A percentile compares a stretch with the other conserved stretches of the same genome.
Evolutionary conservation across 2,888 invertebrate species (phyloP).

Genomic region (Drosophila ochracea): DNA sequence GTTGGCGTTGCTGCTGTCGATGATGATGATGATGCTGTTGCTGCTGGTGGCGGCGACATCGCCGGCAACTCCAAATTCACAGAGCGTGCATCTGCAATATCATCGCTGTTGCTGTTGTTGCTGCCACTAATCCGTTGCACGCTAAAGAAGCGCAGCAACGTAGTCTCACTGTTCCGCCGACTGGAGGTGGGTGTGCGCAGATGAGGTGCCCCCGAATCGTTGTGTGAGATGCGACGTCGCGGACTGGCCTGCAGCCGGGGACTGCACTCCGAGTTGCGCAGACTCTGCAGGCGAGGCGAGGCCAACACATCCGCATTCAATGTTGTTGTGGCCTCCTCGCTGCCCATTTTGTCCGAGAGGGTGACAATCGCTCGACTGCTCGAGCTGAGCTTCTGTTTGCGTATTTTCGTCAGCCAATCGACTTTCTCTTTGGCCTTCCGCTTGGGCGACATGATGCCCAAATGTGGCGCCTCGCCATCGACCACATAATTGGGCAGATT

Average conservation of each 20-base stretch:
- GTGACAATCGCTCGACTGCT: conserved; percentile 67
- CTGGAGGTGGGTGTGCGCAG: conserved; percentile 83
- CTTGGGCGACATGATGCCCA: conserved; percentile 89
- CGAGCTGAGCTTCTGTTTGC: conserved; percentile 86
- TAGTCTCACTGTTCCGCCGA: conserved; percentile 84
- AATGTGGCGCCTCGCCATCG: conserved; percentile 92
- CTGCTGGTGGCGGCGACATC: conserved; percentile 3
- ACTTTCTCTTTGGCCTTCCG: conserved; percentile 88
- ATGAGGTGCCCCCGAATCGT: conserved; percentile 54
- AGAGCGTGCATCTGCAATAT: conserved; percentile 11
- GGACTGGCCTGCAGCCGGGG: conserved; percentile 72
- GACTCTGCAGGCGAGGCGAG: conserved; percentile 82
- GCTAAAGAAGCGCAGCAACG: conserved; percentile 84
- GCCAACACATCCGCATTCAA: conserved; percentile 57
- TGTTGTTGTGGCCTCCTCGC: conserved; percentile 46
- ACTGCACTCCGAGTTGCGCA: conserved; percentile 79
- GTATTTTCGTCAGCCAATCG: conserved; percentile 90
- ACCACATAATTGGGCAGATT: conserved; percentile 92
- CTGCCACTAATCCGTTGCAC: conserved; percentile 63
- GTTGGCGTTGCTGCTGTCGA: conserved; percentile 46
- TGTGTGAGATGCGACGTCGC: conserved; percentile 78
- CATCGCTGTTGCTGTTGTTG: conserved; percentile 23
- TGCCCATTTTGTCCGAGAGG: conserved; percentile 78
- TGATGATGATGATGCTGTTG: conserved; percentile 3
- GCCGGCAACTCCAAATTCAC: conserved; percentile 11